Evolutionary conservation across 1,140 invertebrate species (phyloP), one percentile per base, ranked within the genome.

Genomic region (Polyergus mexicanus): DNA sequence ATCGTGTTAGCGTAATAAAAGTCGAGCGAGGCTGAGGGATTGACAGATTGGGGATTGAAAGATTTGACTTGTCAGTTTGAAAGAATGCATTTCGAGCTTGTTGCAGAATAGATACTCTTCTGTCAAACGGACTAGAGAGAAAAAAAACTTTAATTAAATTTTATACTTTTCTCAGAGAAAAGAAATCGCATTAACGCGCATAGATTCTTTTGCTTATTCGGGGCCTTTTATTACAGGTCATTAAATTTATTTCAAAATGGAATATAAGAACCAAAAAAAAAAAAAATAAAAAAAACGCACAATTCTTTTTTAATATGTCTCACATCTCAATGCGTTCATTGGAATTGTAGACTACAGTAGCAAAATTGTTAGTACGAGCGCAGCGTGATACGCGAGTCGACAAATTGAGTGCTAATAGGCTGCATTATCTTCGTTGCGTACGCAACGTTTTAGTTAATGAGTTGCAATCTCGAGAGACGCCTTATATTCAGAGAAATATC

Each of bases 1-100:
- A 10, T 35, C 19, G 65, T 38, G 38, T 51, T 78, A 69, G 8
- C 25, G 62, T 80, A 41, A 80, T 80, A 80, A 69, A 68, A 80
- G 38, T 56, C 4, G 51, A 10, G n/a, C 38, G 0, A 75, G 13
- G 13, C 51, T 7, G 10, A 76, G 5, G 16, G 13, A 54, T 62
- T 76, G 25, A 62, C 16, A 32, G 5, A 62, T n/a, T n/a, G n/a
- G n/a, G n/a, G n/a, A n/a, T n/a, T n/a, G 13, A 16, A 1, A 16
- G 3, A 5, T 63, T 25, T n/a, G n/a, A 41, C 16, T 60, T 38
- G 41, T 75, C 74, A 63, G 58, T 19, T 41, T 13, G 44, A 44
- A 62, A 25, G 19, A 44, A 32, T 76, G 6, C 32, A 4, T 25
- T 13, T 25, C 54, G 6, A 3, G 4, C 1, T 51, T 51, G 16